Evolutionary conservation across 2,797 vertebrate species (phyloP), one percentile per base, ranked within the genome.

Genomic region (Galago senegalensis): DNA sequence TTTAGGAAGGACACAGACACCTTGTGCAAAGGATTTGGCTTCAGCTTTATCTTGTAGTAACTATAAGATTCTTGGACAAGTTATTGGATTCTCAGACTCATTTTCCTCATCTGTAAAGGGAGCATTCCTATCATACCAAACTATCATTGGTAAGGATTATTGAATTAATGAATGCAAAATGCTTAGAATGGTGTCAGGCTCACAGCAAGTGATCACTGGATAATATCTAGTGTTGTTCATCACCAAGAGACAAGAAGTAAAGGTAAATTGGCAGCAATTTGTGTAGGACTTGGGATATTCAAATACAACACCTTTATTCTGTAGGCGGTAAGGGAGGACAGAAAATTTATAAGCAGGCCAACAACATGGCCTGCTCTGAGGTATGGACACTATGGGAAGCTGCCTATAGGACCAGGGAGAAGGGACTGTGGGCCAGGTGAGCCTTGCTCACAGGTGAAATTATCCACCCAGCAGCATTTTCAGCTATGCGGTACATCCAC

Each of bases 51-150:
- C 27, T 21, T 2, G 69, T 63, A 82, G 69, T 69, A 63, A 17
- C 46, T 37, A 5, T 14, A 40, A 69, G 3, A 58, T 60, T 72
- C 60, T 49, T 75, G 63, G 37, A 69, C 4, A 43, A 25, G 18
- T 70, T 6, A 14, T 18, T 91, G 89, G 61, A 6, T 82, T 96
- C 25, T 88, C 27, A 65, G 56, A 43, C 7, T 77, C 31, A 67
- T 67, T 88, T 89, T 90, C 49, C 10, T 49, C 27, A 69, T 34
- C 17, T 88, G 5, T 86, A 43, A 96, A 91, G n/a, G n/a, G 43
- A 18, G 18, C 60, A 91, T 91, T 7, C n/a, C 56, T 23, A 70
- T 60, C 34, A 29, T 6, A 65, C 3, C 0, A 63, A 65, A 43
- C 75, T 82, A 46, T 60, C 5, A 11, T 60, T 87, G 91, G 31